A percentile compares a stretch with the other conserved stretches of the same genome.
Conservation (phyloP, 1,140 invertebrate species). For the Asbolus verrucosus region DNA sequence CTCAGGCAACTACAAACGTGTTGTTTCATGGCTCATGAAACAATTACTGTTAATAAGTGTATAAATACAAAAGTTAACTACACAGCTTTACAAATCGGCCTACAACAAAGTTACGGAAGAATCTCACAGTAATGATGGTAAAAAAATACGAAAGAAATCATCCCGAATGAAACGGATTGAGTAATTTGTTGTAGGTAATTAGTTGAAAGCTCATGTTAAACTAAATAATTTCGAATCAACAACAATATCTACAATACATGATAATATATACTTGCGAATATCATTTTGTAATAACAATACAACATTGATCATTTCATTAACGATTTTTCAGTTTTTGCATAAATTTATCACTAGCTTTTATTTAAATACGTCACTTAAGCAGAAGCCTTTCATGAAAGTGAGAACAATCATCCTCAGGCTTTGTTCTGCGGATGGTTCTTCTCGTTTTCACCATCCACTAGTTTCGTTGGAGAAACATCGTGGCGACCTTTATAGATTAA, state of each 20-base stretch:
- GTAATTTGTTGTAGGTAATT: slow-evolving; percentile 39
- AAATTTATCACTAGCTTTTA: slow-evolving; percentile 62
- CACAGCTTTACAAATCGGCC: slow-evolving; percentile 38
- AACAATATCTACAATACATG: slow-evolving; percentile 65
- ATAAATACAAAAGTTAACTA: slow-evolving; percentile 62
- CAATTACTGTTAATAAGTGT: slow-evolving; percentile 60
- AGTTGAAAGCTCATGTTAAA: slow-evolving; percentile 29
- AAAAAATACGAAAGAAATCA: slow-evolving; percentile 6
- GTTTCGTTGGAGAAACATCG: too few species aligned
- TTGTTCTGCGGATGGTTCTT: background rate
- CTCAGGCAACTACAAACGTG: slow-evolving; percentile 65
- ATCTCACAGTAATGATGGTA: too few species aligned
- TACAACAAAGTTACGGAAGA: slow-evolving; percentile 41
- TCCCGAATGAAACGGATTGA: slow-evolving; percentile 9
- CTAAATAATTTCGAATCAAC: slow-evolving; percentile 60
- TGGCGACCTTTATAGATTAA: slow-evolving; percentile 42
- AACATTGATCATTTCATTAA: slow-evolving; percentile 63
- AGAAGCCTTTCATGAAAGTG: slow-evolving; percentile 51
- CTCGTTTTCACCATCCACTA: slow-evolving; percentile 7
- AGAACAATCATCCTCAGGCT: too few species aligned
- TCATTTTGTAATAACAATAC: slow-evolving; percentile 65
- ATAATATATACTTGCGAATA: slow-evolving; percentile 63
- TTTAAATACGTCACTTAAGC: slow-evolving; percentile 58
- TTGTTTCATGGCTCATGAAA: slow-evolving; percentile 52
- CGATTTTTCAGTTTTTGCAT: slow-evolving; percentile 57